Evolutionary conservation across 2,888 invertebrate species (phyloP).

Genomic region (Drosophila histrio): DNA sequence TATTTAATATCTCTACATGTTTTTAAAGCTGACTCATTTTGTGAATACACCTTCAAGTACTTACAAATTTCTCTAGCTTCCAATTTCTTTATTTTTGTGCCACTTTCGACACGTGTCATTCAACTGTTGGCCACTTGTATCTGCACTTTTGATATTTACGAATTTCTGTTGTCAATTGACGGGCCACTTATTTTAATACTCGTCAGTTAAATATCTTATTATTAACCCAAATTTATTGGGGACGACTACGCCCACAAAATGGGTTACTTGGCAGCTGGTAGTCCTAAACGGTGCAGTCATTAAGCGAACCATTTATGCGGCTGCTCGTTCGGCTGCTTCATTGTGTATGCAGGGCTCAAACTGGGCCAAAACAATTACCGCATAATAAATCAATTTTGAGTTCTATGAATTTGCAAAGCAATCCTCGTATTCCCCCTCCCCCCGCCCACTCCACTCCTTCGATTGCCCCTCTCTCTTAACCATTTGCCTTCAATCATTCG

Average conservation of each 20-base stretch:
- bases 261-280: background rate
- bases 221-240: slow-evolving; percentile 57
- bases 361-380: slow-evolving; percentile 82
- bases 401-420: slow-evolving; percentile 70
- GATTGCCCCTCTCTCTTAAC: slow-evolving; percentile 13
- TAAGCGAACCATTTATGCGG: slow-evolving; percentile 55
- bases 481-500: slow-evolving; percentile 59
- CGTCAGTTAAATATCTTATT: slow-evolving; percentile 54
- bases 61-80: background rate
- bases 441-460: background rate
- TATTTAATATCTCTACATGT: too few relatives aligned
- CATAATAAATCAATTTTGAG: slow-evolving; percentile 82
- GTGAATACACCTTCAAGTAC: background rate
- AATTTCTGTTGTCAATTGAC: slow-evolving; percentile 30
- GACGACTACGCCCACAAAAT: slow-evolving; percentile 19
- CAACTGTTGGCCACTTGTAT: background rate
- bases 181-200: slow-evolving; percentile 53
- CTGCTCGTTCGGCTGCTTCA: slow-evolving; percentile 42
- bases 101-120: background rate
- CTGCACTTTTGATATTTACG: background rate
- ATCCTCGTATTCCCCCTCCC: slow-evolving; percentile 18
- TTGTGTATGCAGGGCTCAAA: slow-evolving; percentile 66
- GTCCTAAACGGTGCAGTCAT: slow-evolving; percentile 51
- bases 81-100: background rate
- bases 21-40: too few relatives aligned